Percentiles rank a stretch among this genome's conserved stretches.
Conservation (phyloP, 2,888 invertebrate species). For the Drosophila anceps region DNA sequence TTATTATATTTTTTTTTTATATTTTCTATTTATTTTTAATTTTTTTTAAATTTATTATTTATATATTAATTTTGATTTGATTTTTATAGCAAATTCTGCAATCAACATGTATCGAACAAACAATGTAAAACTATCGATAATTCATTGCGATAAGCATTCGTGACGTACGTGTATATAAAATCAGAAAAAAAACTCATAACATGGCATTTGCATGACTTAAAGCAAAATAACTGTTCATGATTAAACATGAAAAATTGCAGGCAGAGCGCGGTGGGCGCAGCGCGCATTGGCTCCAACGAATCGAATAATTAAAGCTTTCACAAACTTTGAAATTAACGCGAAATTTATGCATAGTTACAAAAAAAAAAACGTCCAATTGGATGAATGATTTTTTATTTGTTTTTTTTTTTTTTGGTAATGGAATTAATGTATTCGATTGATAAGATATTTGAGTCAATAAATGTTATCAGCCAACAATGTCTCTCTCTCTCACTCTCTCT, state of each 20-base stretch:
- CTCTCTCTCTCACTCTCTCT: slow-evolving; percentile 4
- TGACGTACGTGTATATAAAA: background rate
- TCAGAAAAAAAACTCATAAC: slow-evolving; percentile 7
- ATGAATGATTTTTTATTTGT: slow-evolving; percentile 15
- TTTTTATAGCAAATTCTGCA: no score
- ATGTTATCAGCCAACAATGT: slow-evolving; percentile 33
- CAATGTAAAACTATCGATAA: slow-evolving; percentile 6
- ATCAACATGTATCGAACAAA: background rate
- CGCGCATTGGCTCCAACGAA: slow-evolving; percentile 42
- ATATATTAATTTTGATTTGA: no score
- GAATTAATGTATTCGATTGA: slow-evolving; percentile 16
- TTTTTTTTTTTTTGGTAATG: no score
- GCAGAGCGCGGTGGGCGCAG: slow-evolving; percentile 20
- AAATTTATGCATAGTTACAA: slow-evolving; percentile 31
- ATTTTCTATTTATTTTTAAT: background rate
- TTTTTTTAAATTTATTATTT: no score
- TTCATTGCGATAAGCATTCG: background rate
- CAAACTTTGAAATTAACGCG: slow-evolving; percentile 25
- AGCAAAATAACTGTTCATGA: slow-evolving; percentile 28
- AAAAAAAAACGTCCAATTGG: slow-evolving; percentile 42
- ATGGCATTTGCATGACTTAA: slow-evolving; percentile 46
- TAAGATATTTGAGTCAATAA: slow-evolving; percentile 41
- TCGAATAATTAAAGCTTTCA: slow-evolving; percentile 57
- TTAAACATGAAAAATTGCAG: slow-evolving; percentile 42
- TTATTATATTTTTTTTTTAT: background rate